Percentiles rank a stretch among this genome's conserved stretches.
These are phyloP conservation scores for Addax nasomaculatus DNA, from an alignment of 2,113 vertebrate genomes.

Conservation along the genomic window DNA sequence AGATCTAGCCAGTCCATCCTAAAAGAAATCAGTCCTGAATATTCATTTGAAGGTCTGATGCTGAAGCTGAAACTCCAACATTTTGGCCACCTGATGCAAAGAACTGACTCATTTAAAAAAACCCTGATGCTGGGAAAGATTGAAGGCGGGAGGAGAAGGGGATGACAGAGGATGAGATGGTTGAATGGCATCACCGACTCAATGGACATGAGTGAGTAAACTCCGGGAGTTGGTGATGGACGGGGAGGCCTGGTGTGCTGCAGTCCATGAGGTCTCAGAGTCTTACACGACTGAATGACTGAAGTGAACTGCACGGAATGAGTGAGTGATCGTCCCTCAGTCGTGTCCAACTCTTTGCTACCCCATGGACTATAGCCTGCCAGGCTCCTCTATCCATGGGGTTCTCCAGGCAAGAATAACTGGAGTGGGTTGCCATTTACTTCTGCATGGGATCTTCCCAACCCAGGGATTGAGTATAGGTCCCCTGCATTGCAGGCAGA, in stretches of 20 bases:
- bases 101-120: neutral
- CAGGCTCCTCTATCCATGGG: neutral
- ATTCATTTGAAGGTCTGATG: neutral
- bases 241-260: neutral
- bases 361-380: neutral
- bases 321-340: neutral
- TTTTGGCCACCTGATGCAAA: neutral
- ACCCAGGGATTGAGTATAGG: neutral
- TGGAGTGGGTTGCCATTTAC: neutral
- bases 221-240: neutral
- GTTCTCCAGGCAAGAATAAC: neutral
- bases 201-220: neutral
- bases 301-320: neutral
- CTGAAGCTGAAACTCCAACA: neutral
- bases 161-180: neutral
- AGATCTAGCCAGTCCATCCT: neutral
- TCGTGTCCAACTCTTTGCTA: accelerated
- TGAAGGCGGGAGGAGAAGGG: neutral
- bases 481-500: neutral
- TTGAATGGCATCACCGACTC: neutral
- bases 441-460: neutral
- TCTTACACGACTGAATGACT: accelerated
- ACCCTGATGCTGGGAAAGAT: neutral
- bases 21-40: neutral
- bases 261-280: neutral